Conservation (phyloP, 2,113 vertebrate species). For the Cryptotis parvus region DNA sequence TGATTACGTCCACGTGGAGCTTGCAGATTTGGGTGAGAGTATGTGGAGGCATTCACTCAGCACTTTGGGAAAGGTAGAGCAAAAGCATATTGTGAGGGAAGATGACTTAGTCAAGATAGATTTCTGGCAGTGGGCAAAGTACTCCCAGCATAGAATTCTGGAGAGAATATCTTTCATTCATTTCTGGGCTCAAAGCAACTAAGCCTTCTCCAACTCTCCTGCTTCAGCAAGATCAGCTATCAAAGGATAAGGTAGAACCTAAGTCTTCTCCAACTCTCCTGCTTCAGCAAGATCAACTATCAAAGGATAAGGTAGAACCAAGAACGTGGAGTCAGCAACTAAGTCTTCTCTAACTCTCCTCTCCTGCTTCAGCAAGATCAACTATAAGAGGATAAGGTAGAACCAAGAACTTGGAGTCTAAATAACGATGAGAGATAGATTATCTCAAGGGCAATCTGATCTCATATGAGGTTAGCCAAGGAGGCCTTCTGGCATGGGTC, state of each 20-base stretch:
- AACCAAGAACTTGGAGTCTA: neutral
- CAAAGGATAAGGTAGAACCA: neutral
- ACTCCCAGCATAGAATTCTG: neutral
- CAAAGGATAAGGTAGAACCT: neutral
- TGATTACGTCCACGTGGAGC: neutral
- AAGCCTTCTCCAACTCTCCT: neutral
- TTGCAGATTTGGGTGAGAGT: neutral
- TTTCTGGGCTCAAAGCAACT: neutral
- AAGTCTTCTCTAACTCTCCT: neutral
- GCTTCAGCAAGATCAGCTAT: neutral
- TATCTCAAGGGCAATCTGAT: neutral
- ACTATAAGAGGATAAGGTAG: neutral
- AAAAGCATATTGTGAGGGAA: neutral
- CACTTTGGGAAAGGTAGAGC: neutral
- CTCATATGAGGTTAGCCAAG: neutral
- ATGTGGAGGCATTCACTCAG: neutral
- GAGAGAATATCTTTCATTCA: neutral
- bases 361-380: neutral
- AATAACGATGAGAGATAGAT: neutral
- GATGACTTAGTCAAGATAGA: conserved; percentile 4
- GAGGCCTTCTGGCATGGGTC: neutral
- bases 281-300: neutral
- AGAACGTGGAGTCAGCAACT: too few species aligned
- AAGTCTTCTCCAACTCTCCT: neutral
- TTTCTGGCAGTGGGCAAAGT: neutral